Conservation (phyloP, 1,140 invertebrate genomes). For the Goniozus legneri region DNA sequence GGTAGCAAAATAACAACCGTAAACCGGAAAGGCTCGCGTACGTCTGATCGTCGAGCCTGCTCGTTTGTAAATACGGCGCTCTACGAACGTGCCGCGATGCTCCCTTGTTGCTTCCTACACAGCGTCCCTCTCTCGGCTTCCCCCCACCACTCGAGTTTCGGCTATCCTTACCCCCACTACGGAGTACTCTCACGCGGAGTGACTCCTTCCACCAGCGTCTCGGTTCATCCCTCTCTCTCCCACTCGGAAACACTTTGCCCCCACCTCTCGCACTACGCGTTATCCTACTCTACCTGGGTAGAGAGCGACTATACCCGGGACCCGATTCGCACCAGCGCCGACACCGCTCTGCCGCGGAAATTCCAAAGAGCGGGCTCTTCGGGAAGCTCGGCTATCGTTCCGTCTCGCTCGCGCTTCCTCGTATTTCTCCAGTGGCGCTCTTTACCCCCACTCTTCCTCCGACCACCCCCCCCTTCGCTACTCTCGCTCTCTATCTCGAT, state of each 20-base stretch:
- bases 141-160: no score
- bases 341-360: constrained; percentile 43
- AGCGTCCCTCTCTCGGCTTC: no score
- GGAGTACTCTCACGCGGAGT: neutral
- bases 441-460: constrained; percentile 2
- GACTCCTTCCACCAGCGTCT: neutral
- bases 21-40: no score
- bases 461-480: constrained; percentile 2
- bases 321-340: constrained; percentile 35
- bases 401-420: constrained; percentile 9
- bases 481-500: neutral
- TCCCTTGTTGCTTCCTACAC: no score
- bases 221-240: neutral
- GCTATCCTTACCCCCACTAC: constrained; percentile 8
- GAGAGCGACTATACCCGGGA: constrained; percentile 8
- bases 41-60: no score
- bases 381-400: constrained; percentile 11
- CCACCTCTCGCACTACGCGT: neutral
- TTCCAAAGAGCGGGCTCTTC: constrained; percentile 38
- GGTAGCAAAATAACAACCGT: no score
- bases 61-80: no score
- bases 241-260: neutral
- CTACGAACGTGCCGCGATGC: no score
- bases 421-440: constrained; percentile 11
- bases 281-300: neutral